These are phyloP conservation scores for Myotis lucifugus DNA, from an alignment of 2,113 vertebrate species.

Conservation along the genomic window DNA sequence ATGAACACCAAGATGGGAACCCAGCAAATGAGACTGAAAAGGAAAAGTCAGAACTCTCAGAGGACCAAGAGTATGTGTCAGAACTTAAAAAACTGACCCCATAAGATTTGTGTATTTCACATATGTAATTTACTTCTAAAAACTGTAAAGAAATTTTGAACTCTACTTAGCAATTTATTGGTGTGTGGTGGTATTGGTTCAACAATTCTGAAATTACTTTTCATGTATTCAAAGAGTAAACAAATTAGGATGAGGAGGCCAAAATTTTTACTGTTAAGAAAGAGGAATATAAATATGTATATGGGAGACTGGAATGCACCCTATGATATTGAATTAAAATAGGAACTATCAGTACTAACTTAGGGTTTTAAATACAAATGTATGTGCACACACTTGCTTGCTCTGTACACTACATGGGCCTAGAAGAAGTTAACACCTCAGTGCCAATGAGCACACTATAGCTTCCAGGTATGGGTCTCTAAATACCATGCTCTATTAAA, in stretches of 20 bases:
- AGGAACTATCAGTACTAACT: background rate
- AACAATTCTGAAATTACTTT: constrained; percentile 4
- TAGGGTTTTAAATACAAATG: background rate
- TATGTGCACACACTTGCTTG: background rate
- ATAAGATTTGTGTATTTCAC: background rate
- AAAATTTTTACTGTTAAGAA: background rate
- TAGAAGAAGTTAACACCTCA: background rate
- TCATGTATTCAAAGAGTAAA: background rate
- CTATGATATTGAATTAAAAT: background rate
- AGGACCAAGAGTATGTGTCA: background rate
- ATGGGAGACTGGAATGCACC: background rate
- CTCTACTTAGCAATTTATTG: background rate
- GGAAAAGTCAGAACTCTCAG: background rate
- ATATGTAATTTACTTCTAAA: background rate
- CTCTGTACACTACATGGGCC: background rate
- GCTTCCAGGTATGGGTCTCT: background rate
- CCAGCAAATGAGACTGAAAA: background rate
- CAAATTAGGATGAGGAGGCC: background rate
- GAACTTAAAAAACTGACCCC: background rate
- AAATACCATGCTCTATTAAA: background rate
- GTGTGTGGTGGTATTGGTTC: background rate
- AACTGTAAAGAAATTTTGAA: background rate
- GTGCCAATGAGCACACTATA: background rate
- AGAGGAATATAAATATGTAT: background rate
- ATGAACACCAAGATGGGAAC: background rate